phyloP scores from a whole-genome alignment of 1,140 invertebrate species.

The Drosophila mauritiana region DNA sequence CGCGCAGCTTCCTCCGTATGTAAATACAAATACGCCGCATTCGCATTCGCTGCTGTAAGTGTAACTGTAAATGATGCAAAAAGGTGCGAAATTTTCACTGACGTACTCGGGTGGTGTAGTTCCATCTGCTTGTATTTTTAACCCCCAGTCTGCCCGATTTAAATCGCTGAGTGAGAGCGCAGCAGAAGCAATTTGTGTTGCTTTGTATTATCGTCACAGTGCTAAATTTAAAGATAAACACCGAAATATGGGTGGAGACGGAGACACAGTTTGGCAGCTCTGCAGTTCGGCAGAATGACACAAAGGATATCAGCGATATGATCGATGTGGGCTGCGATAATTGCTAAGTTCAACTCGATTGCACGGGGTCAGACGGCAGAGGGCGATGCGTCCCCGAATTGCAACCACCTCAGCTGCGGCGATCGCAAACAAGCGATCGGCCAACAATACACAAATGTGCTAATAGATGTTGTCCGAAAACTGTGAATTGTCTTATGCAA shows the following conservation, averaged over 20 bases:
- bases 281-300: conserved; percentile 15
- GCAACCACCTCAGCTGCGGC: background rate
- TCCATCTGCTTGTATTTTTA: conserved; percentile 21
- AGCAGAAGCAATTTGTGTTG: conserved; percentile 12
- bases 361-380: conserved; percentile 24
- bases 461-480: conserved; percentile 47
- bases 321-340: conserved; percentile 10
- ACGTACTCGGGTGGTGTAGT: conserved; percentile 15
- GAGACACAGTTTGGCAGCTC: too few species aligned
- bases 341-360: conserved; percentile 21
- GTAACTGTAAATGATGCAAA: conserved; percentile 50
- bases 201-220: conserved; percentile 33
- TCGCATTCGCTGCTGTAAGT: conserved; percentile 9
- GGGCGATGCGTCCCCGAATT: conserved; percentile 2
- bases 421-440: conserved; percentile 27
- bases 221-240: conserved; percentile 47
- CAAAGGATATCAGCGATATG: conserved; percentile 17
- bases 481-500: conserved; percentile 47
- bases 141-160: conserved; percentile 1
- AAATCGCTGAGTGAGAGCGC: conserved; percentile 1
- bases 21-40: conserved; percentile 25
- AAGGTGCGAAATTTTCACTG: conserved; percentile 39
- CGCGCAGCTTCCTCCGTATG: conserved; percentile 35
- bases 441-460: conserved; percentile 38
- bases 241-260: conserved; percentile 27